Base-by-base conservation (phyloP, 2,113 vertebrate species). In the Oxygymnocypris stewartii region DNA sequence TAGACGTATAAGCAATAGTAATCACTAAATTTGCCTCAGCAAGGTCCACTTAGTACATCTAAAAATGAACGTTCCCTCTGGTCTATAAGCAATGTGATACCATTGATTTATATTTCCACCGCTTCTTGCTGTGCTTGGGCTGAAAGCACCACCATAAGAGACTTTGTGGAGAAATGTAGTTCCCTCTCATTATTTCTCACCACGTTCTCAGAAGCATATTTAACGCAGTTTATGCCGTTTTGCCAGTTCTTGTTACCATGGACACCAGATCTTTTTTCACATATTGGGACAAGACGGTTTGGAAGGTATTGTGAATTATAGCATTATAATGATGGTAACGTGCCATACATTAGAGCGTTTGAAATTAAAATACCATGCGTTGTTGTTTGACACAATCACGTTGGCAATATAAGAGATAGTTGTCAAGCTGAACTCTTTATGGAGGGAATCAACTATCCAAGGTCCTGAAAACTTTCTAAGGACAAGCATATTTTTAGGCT, bases 241-340 rank as follows among this genome's bases (percentile, higher is more conserved):
- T 11, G 20, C 57, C 11, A 42, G 37, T 63, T 81, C 57, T 57
- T 65, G 79, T 65, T 81, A 81, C 79, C 79, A 81, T 81, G 54
- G 79, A 44, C 79, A 81, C 79, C 35, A 80, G 79, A 37, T 80
- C 4, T 49, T 3, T 23, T 7, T 59, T 23, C 2, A 59, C 20
- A 59, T 59, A 7, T 59, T 59, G 20, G 57, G 57, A 23, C 20
- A 59, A 59, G 20, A 59, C 8, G 23, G 57, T 59, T 54, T 18
- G 51, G 51, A 18, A 54, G 16, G 51, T 54, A 54, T 54, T 59
- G 20, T 23, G 7, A 23, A 23, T 59, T 59, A 23, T 57, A 57
- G 54, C 51, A 54, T 49, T 49, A 54, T 18, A 54, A 54, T 18
- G 16, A 54, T 54, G 51, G 51, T 9, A 54, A 54, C 51, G 16